These are phyloP conservation scores for Scortum barcoo DNA, from an alignment of 2,113 vertebrate species.

Conservation along the genomic window DNA sequence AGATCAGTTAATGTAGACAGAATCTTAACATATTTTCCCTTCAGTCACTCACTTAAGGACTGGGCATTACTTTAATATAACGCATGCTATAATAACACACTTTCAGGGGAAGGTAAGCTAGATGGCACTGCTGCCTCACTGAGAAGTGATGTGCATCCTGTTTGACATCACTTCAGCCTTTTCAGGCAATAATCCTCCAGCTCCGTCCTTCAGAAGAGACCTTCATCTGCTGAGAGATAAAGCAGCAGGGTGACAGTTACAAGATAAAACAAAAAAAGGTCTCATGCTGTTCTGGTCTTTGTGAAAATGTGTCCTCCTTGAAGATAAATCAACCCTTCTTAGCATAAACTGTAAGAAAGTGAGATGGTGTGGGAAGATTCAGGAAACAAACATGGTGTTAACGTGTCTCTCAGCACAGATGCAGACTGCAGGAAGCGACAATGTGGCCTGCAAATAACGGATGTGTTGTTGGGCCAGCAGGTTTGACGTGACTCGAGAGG, in stretches of 20 bases:
- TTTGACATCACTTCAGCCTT: not conserved
- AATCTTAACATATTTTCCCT: too few species aligned
- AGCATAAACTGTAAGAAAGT: not conserved
- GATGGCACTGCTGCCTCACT: conserved; percentile 27
- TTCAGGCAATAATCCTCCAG: not conserved
- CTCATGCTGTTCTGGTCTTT: too few species aligned
- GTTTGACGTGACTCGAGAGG: conserved; percentile 32
- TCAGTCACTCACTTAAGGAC: not conserved
- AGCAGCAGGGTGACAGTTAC: not conserved
- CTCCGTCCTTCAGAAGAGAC: not conserved
- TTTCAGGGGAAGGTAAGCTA: not conserved
- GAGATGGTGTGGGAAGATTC: not conserved
- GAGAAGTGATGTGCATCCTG: conserved; percentile 5
- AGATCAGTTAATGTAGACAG: not conserved
- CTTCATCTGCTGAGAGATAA: not conserved
- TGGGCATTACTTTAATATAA: not conserved
- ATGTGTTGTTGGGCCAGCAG: conserved; percentile 49
- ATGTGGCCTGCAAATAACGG: conserved; percentile 51
- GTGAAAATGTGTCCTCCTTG: not conserved
- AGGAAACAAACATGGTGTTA: not conserved
- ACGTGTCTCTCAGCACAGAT: conserved; percentile 46
- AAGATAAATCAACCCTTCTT: not conserved
- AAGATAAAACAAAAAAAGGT: too few species aligned
- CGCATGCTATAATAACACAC: not conserved
- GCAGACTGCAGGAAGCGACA: conserved; percentile 71